Evolutionary conservation across 2,797 vertebrate species (phyloP).

Genomic region (Sebastes trivittatus): DNA sequence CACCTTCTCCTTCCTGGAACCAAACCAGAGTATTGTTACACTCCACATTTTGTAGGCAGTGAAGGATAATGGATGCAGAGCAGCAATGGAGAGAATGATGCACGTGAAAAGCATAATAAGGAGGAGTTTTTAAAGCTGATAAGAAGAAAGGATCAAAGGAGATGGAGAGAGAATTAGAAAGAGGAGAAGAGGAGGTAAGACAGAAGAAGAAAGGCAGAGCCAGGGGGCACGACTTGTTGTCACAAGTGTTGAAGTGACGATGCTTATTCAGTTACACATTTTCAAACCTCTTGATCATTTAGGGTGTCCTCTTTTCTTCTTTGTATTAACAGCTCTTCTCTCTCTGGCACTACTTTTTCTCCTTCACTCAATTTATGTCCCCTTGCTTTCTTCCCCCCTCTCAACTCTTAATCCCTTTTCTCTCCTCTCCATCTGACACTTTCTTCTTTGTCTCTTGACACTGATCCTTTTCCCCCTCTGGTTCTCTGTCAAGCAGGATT

Average conservation of each 20-base stretch:
- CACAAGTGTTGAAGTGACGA: background rate
- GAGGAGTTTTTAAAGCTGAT: background rate
- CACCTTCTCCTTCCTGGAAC: background rate
- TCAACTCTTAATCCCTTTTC: background rate
- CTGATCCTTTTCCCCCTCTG: constrained; percentile 1
- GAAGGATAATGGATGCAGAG: background rate
- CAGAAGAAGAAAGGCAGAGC: background rate
- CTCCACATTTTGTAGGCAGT: background rate
- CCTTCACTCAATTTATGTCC: background rate
- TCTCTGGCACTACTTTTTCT: background rate
- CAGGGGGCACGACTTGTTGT: background rate
- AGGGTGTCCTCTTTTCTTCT: background rate
- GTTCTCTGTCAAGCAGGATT: constrained; percentile 28
- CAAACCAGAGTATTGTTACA: background rate
- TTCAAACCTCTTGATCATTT: background rate
- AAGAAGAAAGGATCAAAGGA: background rate
- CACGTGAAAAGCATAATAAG: background rate
- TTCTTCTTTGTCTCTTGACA: constrained; percentile 5
- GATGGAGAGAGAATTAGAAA: background rate
- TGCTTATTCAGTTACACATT: background rate
- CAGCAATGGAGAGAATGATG: background rate
- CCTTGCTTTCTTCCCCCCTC: background rate
- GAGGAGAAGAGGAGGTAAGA: background rate
- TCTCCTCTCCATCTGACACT: background rate
- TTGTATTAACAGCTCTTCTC: background rate